Evolutionary conservation across 2,113 vertebrate species (phyloP).

Genomic region (Panthera uncia): DNA sequence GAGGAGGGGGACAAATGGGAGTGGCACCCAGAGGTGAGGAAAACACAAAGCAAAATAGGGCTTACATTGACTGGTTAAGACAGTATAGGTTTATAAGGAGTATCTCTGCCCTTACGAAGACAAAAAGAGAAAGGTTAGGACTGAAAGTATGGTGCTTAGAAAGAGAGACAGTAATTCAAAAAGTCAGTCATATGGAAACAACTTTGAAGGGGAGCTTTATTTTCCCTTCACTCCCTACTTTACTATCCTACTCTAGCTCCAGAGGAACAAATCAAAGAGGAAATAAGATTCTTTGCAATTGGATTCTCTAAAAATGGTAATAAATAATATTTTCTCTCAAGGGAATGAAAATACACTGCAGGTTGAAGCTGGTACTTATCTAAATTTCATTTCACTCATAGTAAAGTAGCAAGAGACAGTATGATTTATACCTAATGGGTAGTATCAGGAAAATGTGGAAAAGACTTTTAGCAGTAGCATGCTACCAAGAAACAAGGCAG

Average conservation of each 20-base stretch:
- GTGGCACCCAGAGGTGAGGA: not conserved
- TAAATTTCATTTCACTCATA: slow-evolving; percentile 52
- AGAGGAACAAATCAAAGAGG: slow-evolving; percentile 45
- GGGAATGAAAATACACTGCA: slow-evolving; percentile 22
- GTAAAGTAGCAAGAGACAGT: slow-evolving; percentile 20
- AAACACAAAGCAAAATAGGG: not conserved
- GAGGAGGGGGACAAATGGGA: not conserved
- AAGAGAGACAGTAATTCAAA: not conserved
- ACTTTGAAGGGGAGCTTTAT: slow-evolving; percentile 18
- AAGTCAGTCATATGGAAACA: not conserved
- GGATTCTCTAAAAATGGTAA: slow-evolving; percentile 51
- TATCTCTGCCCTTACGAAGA: not conserved
- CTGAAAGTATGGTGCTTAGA: not conserved
- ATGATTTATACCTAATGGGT: slow-evolving; percentile 21
- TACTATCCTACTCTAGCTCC: not conserved
- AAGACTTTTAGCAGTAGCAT: not conserved
- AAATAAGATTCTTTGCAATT: slow-evolving; percentile 50
- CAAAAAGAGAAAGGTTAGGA: not conserved
- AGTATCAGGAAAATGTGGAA: not conserved
- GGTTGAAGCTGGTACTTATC: slow-evolving; percentile 26
- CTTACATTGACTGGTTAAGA: not conserved
- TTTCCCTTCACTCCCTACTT: not conserved
- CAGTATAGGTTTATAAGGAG: not conserved
- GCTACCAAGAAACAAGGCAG: not conserved
- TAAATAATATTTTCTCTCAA: slow-evolving; percentile 57